Conservation (phyloP, 2,113 vertebrate genomes). For the Vicugna pacos region DNA sequence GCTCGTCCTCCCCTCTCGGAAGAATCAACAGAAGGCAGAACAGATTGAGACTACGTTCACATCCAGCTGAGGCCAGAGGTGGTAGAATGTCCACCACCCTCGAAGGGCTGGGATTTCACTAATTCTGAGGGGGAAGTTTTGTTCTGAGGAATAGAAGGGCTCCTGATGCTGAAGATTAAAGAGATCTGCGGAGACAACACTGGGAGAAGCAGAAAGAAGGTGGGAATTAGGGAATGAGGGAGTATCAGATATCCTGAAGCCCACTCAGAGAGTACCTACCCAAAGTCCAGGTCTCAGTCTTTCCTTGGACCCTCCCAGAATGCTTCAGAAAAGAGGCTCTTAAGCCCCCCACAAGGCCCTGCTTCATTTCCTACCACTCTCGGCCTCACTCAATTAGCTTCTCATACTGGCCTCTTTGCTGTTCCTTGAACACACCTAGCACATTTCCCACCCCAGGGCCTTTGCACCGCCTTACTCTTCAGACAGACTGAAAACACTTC, state of each 20-base stretch:
- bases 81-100: not conserved
- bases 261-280: not conserved
- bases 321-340: not conserved
- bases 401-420: not conserved
- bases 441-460: not conserved
- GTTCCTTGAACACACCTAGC: not conserved
- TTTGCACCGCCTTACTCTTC: not conserved
- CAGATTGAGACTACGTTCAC: not conserved
- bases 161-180: not conserved
- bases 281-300: not conserved
- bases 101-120: not conserved
- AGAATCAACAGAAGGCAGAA: not conserved
- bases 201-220: not conserved
- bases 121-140: not conserved
- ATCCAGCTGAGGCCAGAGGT: not conserved
- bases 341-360: not conserved
- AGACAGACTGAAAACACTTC: not conserved
- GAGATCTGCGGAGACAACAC: not conserved
- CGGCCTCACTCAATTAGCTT: not conserved
- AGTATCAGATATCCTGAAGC: not conserved
- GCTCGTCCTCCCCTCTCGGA: not conserved
- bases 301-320: not conserved
- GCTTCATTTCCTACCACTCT: not conserved
- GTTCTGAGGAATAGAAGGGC: not conserved
- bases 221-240: not conserved